Evolutionary conservation across 1,140 invertebrate genomes (phyloP), one percentile per base, ranked within the genome.

Genomic region (Camponotus pennsylvanicus): DNA sequence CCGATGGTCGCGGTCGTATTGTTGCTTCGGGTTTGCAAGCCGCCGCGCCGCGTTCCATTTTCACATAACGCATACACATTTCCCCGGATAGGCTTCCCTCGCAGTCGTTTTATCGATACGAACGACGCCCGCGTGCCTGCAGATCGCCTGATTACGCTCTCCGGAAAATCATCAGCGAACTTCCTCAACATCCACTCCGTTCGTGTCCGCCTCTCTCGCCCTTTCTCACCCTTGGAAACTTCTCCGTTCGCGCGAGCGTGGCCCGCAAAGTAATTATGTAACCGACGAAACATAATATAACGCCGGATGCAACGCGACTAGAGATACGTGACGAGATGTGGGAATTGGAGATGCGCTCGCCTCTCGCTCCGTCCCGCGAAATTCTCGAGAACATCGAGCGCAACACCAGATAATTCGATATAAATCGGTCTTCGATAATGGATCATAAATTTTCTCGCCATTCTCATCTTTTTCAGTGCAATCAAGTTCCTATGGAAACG

Each of bases 1-100:
- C 55, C 66, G 77, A 90, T 89, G 88, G 87, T 82, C 84, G 77
- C 66, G 37, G 45, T 52, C 78, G 87, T 88, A 88, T 88, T 88
- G 86, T 88, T 88, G 86, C 45, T 11, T 32, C 67, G 67, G 70
- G 42, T 75, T 83, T 71, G 59, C 67, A 34, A 86, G 63, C 57
- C 45, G 57, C 63, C 85, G 45, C 42, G 45, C 63, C 86, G 40
- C 78, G 78, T 88, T 57, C 86, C 79, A 87, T 88, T 88, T 87
- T 87, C 86, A 76, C 87, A 57, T 76, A 87, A 69, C 69, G 78
- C 45, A n/a, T 27, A 67, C 69, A 40, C 69, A 84, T 84, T 83
- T 88, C 80, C 55, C 21, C 45, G 40, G 69, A 1, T 70, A 21
- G 63, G 49, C 69, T 66, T 76, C 45, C 73, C 73, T 85, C 73